Percentiles rank a stretch among this genome's conserved stretches.
Evolutionary conservation across 2,113 vertebrate genomes (phyloP).

Genomic region (Gambusia affinis): DNA sequence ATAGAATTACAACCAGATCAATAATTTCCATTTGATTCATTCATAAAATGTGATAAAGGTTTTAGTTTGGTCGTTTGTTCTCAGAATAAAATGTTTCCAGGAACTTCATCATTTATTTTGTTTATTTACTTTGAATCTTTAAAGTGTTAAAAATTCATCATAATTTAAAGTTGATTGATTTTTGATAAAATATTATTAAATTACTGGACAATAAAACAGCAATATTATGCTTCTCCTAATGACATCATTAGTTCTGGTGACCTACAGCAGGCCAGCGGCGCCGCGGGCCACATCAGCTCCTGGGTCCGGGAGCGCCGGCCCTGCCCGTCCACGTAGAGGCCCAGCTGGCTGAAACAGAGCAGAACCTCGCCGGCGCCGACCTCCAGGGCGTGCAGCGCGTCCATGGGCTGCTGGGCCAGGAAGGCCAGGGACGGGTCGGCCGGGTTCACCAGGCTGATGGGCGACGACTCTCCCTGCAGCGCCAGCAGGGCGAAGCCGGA

Average conservation of each 20-base stretch:
- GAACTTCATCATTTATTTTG: too few species aligned
- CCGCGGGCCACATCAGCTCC: slow-evolving; percentile 98
- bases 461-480: slow-evolving; percentile 92
- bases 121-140: too few species aligned
- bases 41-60: too few species aligned
- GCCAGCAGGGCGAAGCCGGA: slow-evolving; percentile 94
- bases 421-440: slow-evolving; percentile 92
- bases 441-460: slow-evolving; percentile 91
- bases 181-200: too few species aligned
- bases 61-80: too few species aligned
- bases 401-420: slow-evolving; percentile 90
- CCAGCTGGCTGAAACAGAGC: slow-evolving; percentile 97
- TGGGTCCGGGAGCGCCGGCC: slow-evolving; percentile 90
- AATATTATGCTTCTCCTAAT: too few species aligned
- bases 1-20: too few species aligned
- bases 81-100: too few species aligned
- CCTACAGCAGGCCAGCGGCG: slow-evolving; percentile 93
- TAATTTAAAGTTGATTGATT: too few species aligned
- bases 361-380: slow-evolving; percentile 87
- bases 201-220: too few species aligned
- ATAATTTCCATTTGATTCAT: too few species aligned
- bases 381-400: slow-evolving; percentile 93
- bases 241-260: neutral
- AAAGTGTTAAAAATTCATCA: too few species aligned
- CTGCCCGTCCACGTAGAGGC: slow-evolving; percentile 93